Base-by-base conservation (phyloP, 2,888 invertebrate species). In the Lasius platythorax region DNA sequence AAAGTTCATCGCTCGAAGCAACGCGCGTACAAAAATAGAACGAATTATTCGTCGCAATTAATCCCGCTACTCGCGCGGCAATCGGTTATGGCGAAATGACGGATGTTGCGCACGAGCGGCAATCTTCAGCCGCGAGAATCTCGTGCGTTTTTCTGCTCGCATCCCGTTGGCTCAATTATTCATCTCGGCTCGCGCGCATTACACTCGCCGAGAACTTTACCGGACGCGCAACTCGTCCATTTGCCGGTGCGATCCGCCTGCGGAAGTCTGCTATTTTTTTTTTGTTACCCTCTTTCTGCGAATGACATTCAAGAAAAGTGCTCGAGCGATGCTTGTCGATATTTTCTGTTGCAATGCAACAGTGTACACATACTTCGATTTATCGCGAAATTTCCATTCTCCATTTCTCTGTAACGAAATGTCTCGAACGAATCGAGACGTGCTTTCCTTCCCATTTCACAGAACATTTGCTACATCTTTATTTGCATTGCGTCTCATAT, bases 141-240 rank as follows among this genome's bases (percentile, higher is more conserved):
- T 23, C 50, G 73, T 56, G 12, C 56, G 28, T 40, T 56, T 40
- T 56, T 74, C 76, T 79, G 76, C 15, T 37, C 68, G 81, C 70
- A 56, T 76, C 82, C 76, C 81, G 76, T 81, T 78, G 76, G 28
- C 70, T 89, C 86, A 86, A 89, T 89, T 88, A 89, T 89, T 87
- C 88, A 87, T 89, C 84, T 89, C 83, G 63, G 79, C 79, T 56
- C 43, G 76, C 70, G 67, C 37, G n/a, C 56, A 33, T 73, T 50
- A 75, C 68, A 64, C 56, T 43, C 64, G 64, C n/a, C 75, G 67
- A 37, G 53, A 87, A 89, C 74, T 87, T 85, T 79, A 30, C 78
- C 30, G n/a, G 9, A 23, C 43, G 28, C 40, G 23, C 23, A 23
- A 1, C 33, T 30, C 43, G 33, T 68, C 58, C 68, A 43, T 43